phyloP scores from a whole-genome alignment of 2,888 invertebrate species.

The Rhamphomyia laevipes region DNA sequence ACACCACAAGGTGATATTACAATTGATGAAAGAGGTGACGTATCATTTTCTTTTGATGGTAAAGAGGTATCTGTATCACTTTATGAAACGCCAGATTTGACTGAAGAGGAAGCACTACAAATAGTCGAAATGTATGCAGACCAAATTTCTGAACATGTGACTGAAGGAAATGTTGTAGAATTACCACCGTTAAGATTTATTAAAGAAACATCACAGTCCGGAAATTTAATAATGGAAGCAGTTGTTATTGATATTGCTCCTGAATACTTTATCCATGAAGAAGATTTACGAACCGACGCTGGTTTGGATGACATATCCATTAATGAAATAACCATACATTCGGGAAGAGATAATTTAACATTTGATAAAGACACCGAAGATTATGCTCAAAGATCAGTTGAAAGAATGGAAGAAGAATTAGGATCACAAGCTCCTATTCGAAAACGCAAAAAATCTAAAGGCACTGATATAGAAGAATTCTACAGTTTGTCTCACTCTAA shows the following conservation, averaged over 20 bases:
- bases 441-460: slow-evolving; percentile 52
- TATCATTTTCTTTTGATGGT: slow-evolving; percentile 84
- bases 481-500: slow-evolving; percentile 52
- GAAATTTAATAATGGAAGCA: slow-evolving; percentile 81
- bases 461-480: slow-evolving; percentile 51
- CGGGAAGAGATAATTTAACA: slow-evolving; percentile 35
- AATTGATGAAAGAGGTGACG: slow-evolving; percentile 70
- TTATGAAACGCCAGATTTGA: slow-evolving; percentile 85
- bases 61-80: slow-evolving; percentile 84
- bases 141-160: slow-evolving; percentile 77
- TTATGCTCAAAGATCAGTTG: slow-evolving; percentile 31
- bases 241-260: slow-evolving; percentile 81
- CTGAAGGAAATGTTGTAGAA: slow-evolving; percentile 75
- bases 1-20: slow-evolving; percentile 68
- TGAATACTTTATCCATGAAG: slow-evolving; percentile 67
- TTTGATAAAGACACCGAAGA: slow-evolving; percentile 42
- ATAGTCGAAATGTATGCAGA: slow-evolving; percentile 92
- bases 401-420: slow-evolving; percentile 42
- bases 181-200: slow-evolving; percentile 77
- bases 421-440: slow-evolving; percentile 43
- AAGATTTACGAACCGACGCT: slow-evolving; percentile 75
- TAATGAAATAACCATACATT: slow-evolving; percentile 57
- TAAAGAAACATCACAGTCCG: slow-evolving; percentile 79
- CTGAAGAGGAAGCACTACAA: slow-evolving; percentile 82
- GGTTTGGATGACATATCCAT: slow-evolving; percentile 78